Evolutionary conservation across 2,888 invertebrate species (phyloP).

Genomic region (Augochlorella aurata): DNA sequence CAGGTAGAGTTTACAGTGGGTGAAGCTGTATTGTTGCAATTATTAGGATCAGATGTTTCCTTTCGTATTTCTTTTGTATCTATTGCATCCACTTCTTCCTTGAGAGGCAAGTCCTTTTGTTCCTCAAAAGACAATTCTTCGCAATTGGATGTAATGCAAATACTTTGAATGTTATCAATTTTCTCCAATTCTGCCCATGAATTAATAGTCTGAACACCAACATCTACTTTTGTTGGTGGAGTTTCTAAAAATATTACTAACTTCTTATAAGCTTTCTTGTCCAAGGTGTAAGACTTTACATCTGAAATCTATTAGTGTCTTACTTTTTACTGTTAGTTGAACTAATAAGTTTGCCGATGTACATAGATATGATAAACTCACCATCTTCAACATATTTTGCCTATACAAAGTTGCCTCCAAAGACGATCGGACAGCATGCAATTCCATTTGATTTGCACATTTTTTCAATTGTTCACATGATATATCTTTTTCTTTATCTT

Average conservation of each 20-base stretch:
- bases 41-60: constrained; percentile 15
- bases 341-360: neutral
- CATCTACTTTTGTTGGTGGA: constrained; percentile 64
- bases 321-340: constrained; percentile 37
- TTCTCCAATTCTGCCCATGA: constrained; percentile 44
- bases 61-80: neutral
- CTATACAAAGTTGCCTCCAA: constrained; percentile 73
- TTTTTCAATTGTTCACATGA: constrained; percentile 67
- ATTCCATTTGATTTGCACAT: constrained; percentile 73
- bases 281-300: constrained; percentile 70
- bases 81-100: constrained; percentile 20
- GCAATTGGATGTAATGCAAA: constrained; percentile 55
- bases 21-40: constrained; percentile 35
- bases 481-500: constrained; percentile 59
- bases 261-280: constrained; percentile 71
- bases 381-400: constrained; percentile 74
- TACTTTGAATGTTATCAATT: constrained; percentile 52
- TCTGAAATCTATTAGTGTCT: constrained; percentile 70
- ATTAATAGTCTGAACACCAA: constrained; percentile 71
- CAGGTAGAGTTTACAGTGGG: constrained; percentile 46
- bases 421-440: constrained; percentile 72
- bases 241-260: constrained; percentile 68
- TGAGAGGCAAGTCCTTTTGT: neutral
- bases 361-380: constrained; percentile 46
- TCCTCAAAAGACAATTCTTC: constrained; percentile 39